Conservation (phyloP, 2,888 invertebrate species). For the Antheraea yamamai region DNA sequence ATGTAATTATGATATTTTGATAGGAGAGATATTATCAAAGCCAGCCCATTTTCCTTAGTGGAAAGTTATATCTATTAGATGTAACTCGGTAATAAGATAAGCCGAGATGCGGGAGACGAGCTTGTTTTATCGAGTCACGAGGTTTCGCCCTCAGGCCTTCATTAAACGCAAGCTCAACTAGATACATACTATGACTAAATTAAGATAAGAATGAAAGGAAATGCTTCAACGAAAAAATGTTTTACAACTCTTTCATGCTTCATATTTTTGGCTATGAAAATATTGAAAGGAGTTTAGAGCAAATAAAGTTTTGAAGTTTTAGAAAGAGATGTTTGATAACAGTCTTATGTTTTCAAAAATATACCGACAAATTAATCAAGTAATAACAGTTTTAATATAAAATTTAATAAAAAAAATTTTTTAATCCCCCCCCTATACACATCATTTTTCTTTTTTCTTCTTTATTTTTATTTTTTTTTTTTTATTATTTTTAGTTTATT, state of each 20-base stretch:
- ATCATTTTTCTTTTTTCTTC: too few species aligned
- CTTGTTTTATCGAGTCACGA: conserved; percentile 13
- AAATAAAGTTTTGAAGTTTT: background rate
- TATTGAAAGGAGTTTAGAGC: background rate
- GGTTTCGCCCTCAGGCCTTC: conserved; percentile 4
- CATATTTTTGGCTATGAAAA: background rate
- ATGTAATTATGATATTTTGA: background rate
- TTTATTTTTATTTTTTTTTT: too few species aligned
- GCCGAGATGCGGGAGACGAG: conserved; percentile 7
- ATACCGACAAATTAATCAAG: background rate
- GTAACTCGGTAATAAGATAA: conserved; percentile 14
- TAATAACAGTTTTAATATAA: background rate
- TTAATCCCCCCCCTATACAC: too few species aligned
- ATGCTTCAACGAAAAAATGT: background rate
- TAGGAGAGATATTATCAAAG: conserved; percentile 8
- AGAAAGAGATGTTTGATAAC: too few species aligned
- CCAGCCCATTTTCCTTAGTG: background rate
- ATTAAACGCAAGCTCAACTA: background rate
- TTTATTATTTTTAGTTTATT: too few species aligned
- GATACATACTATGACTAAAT: background rate
- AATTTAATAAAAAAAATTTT: too few species aligned
- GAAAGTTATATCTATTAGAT: conserved; percentile 1
- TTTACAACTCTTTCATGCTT: background rate
- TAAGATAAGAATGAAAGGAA: background rate
- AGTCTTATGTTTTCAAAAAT: background rate